phyloP scores from a whole-genome alignment of 2,888 invertebrate species.

The Lycocerus yunnanus region DNA sequence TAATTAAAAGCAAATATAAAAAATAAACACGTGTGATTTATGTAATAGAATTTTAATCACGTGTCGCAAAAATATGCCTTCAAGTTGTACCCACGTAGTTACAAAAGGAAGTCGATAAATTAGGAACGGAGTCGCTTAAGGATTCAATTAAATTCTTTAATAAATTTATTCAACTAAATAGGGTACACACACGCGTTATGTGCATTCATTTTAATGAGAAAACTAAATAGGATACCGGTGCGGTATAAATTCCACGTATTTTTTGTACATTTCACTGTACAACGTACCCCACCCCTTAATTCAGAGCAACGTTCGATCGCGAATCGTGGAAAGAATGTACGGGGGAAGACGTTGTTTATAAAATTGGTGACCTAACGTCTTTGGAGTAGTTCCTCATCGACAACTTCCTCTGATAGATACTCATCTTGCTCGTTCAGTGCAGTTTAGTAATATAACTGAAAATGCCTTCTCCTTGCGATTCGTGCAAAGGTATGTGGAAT shows the following conservation, averaged over 20 bases:
- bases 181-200: not conserved
- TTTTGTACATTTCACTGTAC: conserved; percentile 48
- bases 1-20: too few relatives aligned
- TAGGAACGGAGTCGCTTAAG: not conserved
- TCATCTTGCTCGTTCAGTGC: not conserved
- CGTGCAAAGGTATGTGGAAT: conserved; percentile 60
- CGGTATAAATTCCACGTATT: not conserved
- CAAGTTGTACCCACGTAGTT: not conserved
- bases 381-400: conserved; percentile 8
- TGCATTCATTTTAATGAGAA: not conserved
- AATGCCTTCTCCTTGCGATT: conserved; percentile 64
- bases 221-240: not conserved
- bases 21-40: not conserved
- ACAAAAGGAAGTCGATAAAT: not conserved
- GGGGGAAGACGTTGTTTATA: conserved; percentile 43
- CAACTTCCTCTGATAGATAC: not conserved
- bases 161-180: not conserved
- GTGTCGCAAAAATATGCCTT: not conserved
- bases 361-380: conserved; percentile 27
- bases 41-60: not conserved
- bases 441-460: conserved; percentile 15
- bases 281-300: conserved; percentile 56
- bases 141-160: not conserved
- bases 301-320: conserved; percentile 57
- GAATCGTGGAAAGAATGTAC: conserved; percentile 23